Percentiles rank a stretch among this genome's conserved stretches.
These are phyloP conservation scores for Ophioninae sp. DNA, from an alignment of 2,888 invertebrate species.

Conservation along the genomic window DNA sequence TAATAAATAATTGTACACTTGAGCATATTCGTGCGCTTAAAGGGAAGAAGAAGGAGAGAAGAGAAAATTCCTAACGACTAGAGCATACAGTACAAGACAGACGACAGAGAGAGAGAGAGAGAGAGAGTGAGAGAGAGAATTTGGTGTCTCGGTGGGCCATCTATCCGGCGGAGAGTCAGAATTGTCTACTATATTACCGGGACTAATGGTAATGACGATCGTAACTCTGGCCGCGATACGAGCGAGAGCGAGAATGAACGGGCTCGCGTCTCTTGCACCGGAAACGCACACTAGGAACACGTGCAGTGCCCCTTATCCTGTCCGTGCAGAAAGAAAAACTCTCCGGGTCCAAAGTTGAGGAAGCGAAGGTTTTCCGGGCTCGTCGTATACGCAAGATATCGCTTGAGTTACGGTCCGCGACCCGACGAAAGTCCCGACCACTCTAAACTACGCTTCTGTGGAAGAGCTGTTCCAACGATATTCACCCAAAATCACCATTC, in stretches of 20 bases:
- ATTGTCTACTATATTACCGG: slow-evolving; percentile 70
- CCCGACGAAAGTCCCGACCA: slow-evolving; percentile 28
- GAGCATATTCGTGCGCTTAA: not conserved
- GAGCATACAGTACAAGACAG: not conserved
- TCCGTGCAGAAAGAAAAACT: slow-evolving; percentile 34
- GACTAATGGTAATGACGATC: slow-evolving; percentile 75
- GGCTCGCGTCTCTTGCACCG: not conserved
- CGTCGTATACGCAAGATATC: slow-evolving; percentile 65
- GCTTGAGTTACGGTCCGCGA: slow-evolving; percentile 68
- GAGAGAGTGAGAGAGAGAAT: not conserved
- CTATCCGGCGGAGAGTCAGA: slow-evolving; percentile 62
- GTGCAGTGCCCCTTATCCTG: not conserved
- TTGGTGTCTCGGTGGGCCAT: slow-evolving; percentile 51
- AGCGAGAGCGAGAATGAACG: slow-evolving; percentile 41
- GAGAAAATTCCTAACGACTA: not conserved
- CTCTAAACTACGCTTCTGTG: slow-evolving; percentile 7
- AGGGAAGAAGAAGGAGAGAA: slow-evolving; percentile 11
- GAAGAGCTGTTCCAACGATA: slow-evolving; percentile 19
- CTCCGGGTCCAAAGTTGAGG: slow-evolving; percentile 33
- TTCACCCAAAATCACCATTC: slow-evolving; percentile 2
- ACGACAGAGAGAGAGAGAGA: not conserved
- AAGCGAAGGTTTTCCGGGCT: slow-evolving; percentile 43
- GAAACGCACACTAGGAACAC: not conserved
- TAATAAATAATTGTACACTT: not conserved
- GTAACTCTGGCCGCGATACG: slow-evolving; percentile 74